These are phyloP conservation scores for Coluber constrictor DNA, from an alignment of 2,797 vertebrate species.

Conservation along the genomic window DNA sequence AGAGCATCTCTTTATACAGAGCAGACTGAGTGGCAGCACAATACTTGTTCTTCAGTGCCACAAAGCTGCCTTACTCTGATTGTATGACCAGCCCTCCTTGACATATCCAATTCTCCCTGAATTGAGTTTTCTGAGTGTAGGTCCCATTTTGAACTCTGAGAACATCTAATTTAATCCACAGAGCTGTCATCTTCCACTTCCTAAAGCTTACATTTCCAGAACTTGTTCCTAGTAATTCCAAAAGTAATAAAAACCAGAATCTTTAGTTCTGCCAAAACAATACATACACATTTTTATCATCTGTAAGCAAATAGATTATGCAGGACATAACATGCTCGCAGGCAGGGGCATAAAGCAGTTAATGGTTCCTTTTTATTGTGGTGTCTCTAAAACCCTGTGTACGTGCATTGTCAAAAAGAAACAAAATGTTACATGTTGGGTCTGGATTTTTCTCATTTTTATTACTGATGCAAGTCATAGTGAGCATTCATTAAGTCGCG, in stretches of 20 bases:
- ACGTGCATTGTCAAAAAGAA: neutral
- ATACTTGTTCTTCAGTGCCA: neutral
- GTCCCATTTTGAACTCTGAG: neutral
- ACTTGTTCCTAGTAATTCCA: neutral
- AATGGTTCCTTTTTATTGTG: neutral
- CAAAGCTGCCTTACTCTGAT: neutral
- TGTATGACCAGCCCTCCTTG: neutral
- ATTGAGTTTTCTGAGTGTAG: neutral
- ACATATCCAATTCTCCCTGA: neutral
- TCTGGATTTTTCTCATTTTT: neutral
- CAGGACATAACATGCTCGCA: neutral
- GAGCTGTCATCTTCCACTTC: neutral
- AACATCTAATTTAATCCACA: neutral
- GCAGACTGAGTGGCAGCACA: neutral
- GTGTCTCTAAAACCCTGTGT: neutral
- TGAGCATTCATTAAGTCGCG: neutral
- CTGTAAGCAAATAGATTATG: neutral
- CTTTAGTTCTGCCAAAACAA: neutral
- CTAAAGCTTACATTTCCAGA: neutral
- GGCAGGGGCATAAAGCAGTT: neutral
- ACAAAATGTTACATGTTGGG: neutral
- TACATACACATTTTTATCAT: neutral
- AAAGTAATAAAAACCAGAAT: constrained; percentile 24
- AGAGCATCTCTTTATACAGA: neutral
- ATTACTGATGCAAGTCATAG: constrained; percentile 7